A percentile compares a stretch with the other conserved stretches of the same genome.
phyloP scores from a whole-genome alignment of 2,113 vertebrate genomes.

The Thamnaconus septentrionalis region DNA sequence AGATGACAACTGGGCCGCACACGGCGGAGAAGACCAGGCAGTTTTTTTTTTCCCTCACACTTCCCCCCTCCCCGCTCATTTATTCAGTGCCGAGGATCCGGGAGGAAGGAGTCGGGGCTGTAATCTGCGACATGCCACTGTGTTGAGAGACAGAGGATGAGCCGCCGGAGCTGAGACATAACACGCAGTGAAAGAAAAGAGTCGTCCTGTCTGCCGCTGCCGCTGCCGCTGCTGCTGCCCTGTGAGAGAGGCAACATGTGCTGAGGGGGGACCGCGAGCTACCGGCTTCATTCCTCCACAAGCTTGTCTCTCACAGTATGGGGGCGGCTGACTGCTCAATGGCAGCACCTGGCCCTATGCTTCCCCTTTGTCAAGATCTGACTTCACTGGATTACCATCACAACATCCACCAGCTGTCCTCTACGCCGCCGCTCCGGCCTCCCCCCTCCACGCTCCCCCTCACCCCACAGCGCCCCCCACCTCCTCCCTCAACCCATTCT shows the following conservation, averaged over 20 bases:
- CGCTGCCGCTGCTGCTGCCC: too few relatives aligned
- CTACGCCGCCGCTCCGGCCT: slow-evolving; percentile 38
- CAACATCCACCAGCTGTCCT: slow-evolving; percentile 86
- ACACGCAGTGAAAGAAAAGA: slow-evolving; percentile 28
- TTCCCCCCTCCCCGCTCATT: slow-evolving; percentile 24
- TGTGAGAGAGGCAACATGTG: slow-evolving; percentile 71
- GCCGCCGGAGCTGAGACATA: slow-evolving; percentile 14
- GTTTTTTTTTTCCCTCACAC: too few relatives aligned
- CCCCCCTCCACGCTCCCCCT: slow-evolving; percentile 14
- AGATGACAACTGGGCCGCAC: slow-evolving; percentile 22
- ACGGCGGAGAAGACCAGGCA: slow-evolving; percentile 11
- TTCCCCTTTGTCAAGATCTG: slow-evolving; percentile 79
- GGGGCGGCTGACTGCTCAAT: slow-evolving; percentile 78
- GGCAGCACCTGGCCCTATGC: slow-evolving; percentile 82
- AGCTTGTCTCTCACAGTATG: slow-evolving; percentile 78
- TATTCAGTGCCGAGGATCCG: slow-evolving; percentile 10
- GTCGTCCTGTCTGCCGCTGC: slow-evolving; percentile 11
- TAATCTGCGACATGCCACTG: slow-evolving; percentile 46
- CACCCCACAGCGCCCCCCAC: slow-evolving; percentile 2
- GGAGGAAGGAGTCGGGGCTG: slow-evolving; percentile 22
- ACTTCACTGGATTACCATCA: slow-evolving; percentile 85
- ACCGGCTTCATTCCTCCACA: slow-evolving; percentile 71
- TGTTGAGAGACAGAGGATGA: slow-evolving; percentile 39
- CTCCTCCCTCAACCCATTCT: slow-evolving; percentile 45
- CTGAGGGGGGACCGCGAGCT: slow-evolving; percentile 36